A percentile compares a stretch with the other conserved stretches of the same genome.
Conservation (phyloP, 1,140 invertebrate genomes). For the Lutraria rhynchaena region DNA sequence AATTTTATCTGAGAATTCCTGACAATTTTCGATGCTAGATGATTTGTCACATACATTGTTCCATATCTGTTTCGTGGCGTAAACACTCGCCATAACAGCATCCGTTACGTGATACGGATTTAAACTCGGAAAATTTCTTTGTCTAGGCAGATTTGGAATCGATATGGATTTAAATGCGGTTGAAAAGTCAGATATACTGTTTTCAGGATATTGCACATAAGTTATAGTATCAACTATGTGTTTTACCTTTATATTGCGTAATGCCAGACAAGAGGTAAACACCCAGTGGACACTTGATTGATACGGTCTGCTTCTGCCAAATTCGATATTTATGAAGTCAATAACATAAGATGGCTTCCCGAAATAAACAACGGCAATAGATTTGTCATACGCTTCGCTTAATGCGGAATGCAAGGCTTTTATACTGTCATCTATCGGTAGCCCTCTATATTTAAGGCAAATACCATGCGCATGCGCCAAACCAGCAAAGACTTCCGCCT, state of each 20-base stretch:
- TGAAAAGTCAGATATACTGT: not conserved
- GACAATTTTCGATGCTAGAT: not conserved
- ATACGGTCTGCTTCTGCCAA: not conserved
- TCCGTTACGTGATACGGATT: slow-evolving; percentile 34
- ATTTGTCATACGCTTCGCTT: slow-evolving; percentile 16
- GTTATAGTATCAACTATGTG: not conserved
- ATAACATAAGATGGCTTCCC: slow-evolving; percentile 15
- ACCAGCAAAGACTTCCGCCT: not conserved
- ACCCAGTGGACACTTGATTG: not conserved
- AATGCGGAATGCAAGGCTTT: slow-evolving; percentile 3
- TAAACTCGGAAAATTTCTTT: not conserved
- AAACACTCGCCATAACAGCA: not conserved
- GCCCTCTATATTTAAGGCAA: slow-evolving; percentile 41
- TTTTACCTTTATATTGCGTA: not conserved
- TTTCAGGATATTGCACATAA: too few species aligned
- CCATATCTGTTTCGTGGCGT: not conserved
- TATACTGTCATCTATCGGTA: not conserved
- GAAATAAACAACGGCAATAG: slow-evolving; percentile 46
- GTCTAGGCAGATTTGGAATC: too few species aligned
- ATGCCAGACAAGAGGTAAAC: not conserved
- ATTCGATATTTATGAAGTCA: slow-evolving; percentile 2
- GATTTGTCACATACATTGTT: not conserved
- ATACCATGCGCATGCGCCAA: slow-evolving; percentile 44
- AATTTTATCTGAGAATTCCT: not conserved
- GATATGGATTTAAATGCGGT: not conserved